Evolutionary conservation across 2,888 invertebrate genomes (phyloP).

Genomic region (Chrysolina americana): DNA sequence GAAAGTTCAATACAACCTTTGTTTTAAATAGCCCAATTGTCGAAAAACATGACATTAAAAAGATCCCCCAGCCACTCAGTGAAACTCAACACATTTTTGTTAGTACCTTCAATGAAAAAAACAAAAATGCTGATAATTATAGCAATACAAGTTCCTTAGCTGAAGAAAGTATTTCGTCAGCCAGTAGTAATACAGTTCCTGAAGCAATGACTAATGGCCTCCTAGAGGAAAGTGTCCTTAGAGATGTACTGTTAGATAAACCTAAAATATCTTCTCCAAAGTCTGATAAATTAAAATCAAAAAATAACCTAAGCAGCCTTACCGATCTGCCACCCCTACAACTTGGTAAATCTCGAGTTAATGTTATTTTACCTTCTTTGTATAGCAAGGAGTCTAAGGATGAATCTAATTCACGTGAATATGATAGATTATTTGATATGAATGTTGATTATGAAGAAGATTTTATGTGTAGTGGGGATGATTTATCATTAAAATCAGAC

Average conservation of each 20-base stretch:
- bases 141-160: slow-evolving; percentile 62
- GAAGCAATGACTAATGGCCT: slow-evolving; percentile 38
- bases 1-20: slow-evolving; percentile 54
- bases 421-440: slow-evolving; percentile 63
- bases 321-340: slow-evolving; percentile 64
- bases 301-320: slow-evolving; percentile 61
- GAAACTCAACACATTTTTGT: slow-evolving; percentile 32
- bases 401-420: slow-evolving; percentile 60
- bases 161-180: slow-evolving; percentile 54
- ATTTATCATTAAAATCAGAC: slow-evolving; percentile 50
- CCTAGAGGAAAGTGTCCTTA: slow-evolving; percentile 30
- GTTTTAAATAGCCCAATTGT: slow-evolving; percentile 51
- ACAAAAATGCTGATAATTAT: slow-evolving; percentile 58
- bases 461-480: slow-evolving; percentile 61
- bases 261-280: slow-evolving; percentile 58
- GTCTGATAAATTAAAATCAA: slow-evolving; percentile 61
- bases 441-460: slow-evolving; percentile 67
- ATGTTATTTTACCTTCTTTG: slow-evolving; percentile 64
- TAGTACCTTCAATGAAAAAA: slow-evolving; percentile 33
- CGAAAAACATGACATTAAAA: slow-evolving; percentile 31
- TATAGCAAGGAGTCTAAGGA: slow-evolving; percentile 66
- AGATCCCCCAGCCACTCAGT: slow-evolving; percentile 19
- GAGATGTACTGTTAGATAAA: slow-evolving; percentile 52
- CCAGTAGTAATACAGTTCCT: slow-evolving; percentile 36
- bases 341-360: slow-evolving; percentile 61